Base-by-base conservation (phyloP, 2,888 invertebrate genomes). In the Cotesia congregata region DNA sequence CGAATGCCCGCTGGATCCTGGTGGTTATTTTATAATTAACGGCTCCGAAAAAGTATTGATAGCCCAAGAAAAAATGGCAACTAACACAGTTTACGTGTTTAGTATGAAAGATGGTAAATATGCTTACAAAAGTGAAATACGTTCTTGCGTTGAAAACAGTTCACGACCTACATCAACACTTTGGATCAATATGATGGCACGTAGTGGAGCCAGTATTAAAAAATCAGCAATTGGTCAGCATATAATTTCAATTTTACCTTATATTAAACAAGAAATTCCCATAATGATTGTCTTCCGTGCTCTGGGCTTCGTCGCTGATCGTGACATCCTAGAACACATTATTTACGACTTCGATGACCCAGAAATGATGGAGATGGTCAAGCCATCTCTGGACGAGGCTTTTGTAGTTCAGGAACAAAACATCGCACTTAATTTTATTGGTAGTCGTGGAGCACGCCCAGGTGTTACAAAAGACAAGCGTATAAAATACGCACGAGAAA, bases 341-440 rank as follows among this genome's bases (percentile, higher is more conserved):
- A 99, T 99, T 86, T 99, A 99, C 89, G 99, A 99, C 88, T 99
- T 99, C 91, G 98, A 99, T 90, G 99, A 99, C 90, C 99, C 98
- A 6, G 99, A 99, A 92, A 99, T 99, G 98, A 99, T 99, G 99
- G 99, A 99, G 93, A 99, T 99, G 98, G 98, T 98, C 0, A 99
- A 99, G 89, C 99, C 99, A 0, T 99, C 99, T 0, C 91, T 99
- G 76, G 99, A 99, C 90, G 99, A 99, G 91, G 99, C 99, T 65
- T 99, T 99, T 90, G 99, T 99, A 0, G 98, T 99, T 83, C 99
- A 99, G 90, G 99, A 99, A 88, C 99, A 99, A 90, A 98, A 96
- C 91, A 98, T 99, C 3, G 99, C 99, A 0, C 91, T 99, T 17
- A 99, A 98, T 90, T 99, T 99, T 85, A 99, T 99, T 86, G 99